Base-by-base conservation (phyloP, 1,140 invertebrate genomes). In the Atta texana region DNA sequence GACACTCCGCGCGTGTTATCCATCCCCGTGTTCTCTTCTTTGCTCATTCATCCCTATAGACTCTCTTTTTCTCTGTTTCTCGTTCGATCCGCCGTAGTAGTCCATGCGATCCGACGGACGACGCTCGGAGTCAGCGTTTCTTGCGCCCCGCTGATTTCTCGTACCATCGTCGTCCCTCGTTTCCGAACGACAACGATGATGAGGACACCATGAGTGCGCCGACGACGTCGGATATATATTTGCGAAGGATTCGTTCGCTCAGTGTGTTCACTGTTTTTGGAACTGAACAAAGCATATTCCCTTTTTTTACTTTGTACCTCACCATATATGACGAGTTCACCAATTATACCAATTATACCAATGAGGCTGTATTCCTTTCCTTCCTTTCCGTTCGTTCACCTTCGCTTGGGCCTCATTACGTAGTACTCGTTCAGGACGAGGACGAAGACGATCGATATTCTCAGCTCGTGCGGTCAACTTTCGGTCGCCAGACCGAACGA, bases 111-210 rank as follows among this genome's bases (percentile, higher is more conserved):
- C 59, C 85, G 87, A 3, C 61, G 89, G 51, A 87, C 87, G 64
- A 81, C 66, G 75, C 78, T 76, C 75, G 69, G 63, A 72, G 89
- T 91, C 90, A 91, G 90, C 89, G 61, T 90, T 91, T 91, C 90
- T 90, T 69, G 87, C 85, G 64, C 34, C 85, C 78, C 64, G 90
- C 66, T 89, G 90, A 88, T 90, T 91, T 64, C 90, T 88, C 87
- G 61, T 64, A 88, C 66, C 77, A 69, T 88, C 68, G 71, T 49
- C 77, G 71, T 88, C 51, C 81, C 76, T 90, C 85, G 88, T 90
- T 86, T 51, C 75, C 76, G 34, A 63, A 66, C 75, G 69, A 88
- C 75, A 61, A 77, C 75, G 81, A 72, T 72, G 53, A 82, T 24
- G 53, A 63, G 34, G 57, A 76, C 69, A 24, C 31, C 39, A 18